Percentiles rank a stretch among this genome's conserved stretches.
Conservation (phyloP, 1,140 invertebrate genomes). For the Andrena cerasifolii region DNA sequence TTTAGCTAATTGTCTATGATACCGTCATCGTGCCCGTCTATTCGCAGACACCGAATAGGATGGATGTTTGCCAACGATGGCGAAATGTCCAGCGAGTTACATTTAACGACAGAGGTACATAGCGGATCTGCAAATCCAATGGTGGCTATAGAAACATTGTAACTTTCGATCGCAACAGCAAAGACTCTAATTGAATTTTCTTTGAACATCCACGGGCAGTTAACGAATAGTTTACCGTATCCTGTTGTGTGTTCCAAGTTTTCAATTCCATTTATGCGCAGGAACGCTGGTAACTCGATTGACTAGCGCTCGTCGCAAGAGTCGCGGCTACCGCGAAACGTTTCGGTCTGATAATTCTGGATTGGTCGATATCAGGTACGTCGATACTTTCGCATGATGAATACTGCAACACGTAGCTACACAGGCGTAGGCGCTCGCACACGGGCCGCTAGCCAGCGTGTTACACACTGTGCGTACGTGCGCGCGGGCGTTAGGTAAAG, state of each 20-base stretch:
- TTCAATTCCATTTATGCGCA: too few relatives aligned
- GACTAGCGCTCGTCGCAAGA: background rate
- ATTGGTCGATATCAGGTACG: conserved; percentile 16
- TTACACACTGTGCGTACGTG: too few relatives aligned
- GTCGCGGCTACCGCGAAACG: background rate
- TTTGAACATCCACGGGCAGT: too few relatives aligned
- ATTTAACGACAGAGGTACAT: background rate
- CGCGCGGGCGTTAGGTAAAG: conserved; percentile 5
- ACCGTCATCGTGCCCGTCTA: background rate
- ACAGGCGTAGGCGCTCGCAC: background rate
- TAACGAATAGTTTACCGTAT: too few relatives aligned
- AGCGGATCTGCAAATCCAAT: background rate
- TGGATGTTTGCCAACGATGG: conserved; percentile 17
- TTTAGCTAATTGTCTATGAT: conserved; percentile 24
- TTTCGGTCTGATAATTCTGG: conserved; percentile 20
- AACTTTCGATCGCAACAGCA: too few relatives aligned
- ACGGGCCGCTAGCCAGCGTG: conserved; percentile 3
- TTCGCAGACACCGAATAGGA: background rate
- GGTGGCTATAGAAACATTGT: background rate
- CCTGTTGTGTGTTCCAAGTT: too few relatives aligned
- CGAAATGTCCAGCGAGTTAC: background rate
- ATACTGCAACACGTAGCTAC: background rate
- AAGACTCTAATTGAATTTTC: too few relatives aligned
- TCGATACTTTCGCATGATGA: conserved; percentile 36
- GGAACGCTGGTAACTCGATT: background rate